Base-by-base conservation (phyloP, 2,888 invertebrate genomes). In the Lamproptera curius region DNA sequence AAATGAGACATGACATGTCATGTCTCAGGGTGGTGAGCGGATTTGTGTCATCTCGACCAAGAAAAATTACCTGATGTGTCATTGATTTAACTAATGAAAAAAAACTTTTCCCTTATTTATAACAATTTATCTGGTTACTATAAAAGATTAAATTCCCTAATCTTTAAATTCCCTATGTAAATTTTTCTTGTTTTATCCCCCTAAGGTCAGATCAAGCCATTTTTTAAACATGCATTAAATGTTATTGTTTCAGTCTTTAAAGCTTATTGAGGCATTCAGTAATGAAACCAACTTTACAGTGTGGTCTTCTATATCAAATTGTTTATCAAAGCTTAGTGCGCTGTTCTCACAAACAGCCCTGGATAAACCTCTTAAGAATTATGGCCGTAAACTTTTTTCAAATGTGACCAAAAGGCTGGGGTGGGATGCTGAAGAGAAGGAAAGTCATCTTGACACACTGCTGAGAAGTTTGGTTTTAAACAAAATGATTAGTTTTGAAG, bases 261-360 rank as follows among this genome's bases (percentile, higher is more conserved):
- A 94, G 67, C 88, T 98, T n/a, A 92, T 97, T 68, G 91, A 93
- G 62, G 95, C 97, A 0, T 97, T 93, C 72, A 90, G 91, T 54
- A 92, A 94, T 58, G 97, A 98, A 76, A 92, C 92, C 28, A 95
- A 97, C 78, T 98, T 94, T 83, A 97, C 97, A 0, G 98, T 98
- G 0, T 98, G 98, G 98, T 94, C 92, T 5, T 93, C 93, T 0
- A 92, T 97, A 56, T 91, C 91, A 34, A 94, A 93, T 70, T 94
- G 94, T 60, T 80, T 97, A 45, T 90, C 91, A n/a, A 93, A 93
- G 69, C 85, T 97, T 43, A 91, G 91, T 48, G 90, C 91, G 37
- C 84, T 97, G 17, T 86, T 97, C 51, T 93, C 95, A 2, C 93
- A 96, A 73, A 94, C 96, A 0, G 93, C 94, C 13, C 90, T 91